Evolutionary conservation across 2,888 invertebrate species (phyloP).

Genomic region (Megalurothrips usitatus): DNA sequence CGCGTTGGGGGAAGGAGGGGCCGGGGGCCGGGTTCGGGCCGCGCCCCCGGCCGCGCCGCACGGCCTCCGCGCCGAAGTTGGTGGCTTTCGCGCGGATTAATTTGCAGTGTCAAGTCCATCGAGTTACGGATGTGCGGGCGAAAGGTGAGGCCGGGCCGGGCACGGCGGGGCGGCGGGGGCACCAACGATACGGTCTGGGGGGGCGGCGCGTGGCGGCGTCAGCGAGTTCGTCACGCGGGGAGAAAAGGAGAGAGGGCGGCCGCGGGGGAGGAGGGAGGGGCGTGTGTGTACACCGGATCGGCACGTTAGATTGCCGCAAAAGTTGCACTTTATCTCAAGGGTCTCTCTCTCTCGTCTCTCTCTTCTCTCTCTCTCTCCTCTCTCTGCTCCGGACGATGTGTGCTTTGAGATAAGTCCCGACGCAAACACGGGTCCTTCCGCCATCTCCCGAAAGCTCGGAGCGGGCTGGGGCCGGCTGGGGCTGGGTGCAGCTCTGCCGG

Average conservation of each 20-base stretch:
- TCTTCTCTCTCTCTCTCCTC: constrained; percentile 1
- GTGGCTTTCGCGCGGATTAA: no score
- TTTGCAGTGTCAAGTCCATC: no score
- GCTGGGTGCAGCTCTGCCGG: not conserved
- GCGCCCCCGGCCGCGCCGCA: no score
- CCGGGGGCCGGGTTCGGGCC: no score
- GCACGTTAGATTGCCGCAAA: not conserved
- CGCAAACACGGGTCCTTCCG: constrained; percentile 9
- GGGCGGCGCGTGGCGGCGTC: no score
- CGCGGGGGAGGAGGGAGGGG: not conserved
- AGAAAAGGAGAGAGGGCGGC: not conserved
- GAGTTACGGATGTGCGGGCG: no score
- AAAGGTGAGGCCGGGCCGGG: no score
- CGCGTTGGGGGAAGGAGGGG: no score
- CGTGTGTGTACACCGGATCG: constrained; percentile 9
- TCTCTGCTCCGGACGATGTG: constrained; percentile 17
- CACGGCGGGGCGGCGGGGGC: no score
- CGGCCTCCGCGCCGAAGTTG: no score
- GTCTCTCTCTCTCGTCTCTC: not conserved
- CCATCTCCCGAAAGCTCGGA: not conserved
- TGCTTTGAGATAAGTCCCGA: constrained; percentile 22
- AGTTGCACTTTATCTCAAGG: constrained; percentile 15
- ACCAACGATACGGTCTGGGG: no score
- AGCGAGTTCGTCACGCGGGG: not conserved
- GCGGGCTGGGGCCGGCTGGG: not conserved